These are phyloP conservation scores for Trematocara stigmaticum DNA, from an alignment of 2,113 vertebrate genomes.

Conservation along the genomic window DNA sequence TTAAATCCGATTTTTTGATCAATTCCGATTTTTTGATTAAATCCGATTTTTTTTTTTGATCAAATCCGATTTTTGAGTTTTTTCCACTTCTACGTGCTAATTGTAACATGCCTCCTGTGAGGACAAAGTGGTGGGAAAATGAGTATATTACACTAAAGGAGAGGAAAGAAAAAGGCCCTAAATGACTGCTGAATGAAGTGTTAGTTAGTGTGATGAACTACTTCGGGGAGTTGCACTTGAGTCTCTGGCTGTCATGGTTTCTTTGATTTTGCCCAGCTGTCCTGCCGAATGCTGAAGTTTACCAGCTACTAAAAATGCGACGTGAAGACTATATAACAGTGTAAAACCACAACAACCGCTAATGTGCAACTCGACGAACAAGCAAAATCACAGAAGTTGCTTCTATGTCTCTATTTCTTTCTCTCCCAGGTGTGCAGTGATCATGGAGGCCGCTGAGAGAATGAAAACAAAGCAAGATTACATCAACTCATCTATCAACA, in stretches of 20 bases:
- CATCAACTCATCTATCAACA: constrained; percentile 64
- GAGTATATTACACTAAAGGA: background rate
- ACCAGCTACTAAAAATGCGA: background rate
- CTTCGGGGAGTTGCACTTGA: background rate
- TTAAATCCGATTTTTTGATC: too few species aligned
- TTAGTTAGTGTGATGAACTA: constrained; percentile 17
- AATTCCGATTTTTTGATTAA: too few species aligned
- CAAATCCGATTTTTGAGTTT: too few species aligned
- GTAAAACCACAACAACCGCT: background rate
- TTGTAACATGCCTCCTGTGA: constrained; percentile 45
- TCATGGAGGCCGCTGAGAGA: constrained; percentile 68
- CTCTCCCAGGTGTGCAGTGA: constrained; percentile 63
- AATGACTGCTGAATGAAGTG: constrained; percentile 12
- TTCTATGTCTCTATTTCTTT: background rate
- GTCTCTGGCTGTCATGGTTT: background rate
- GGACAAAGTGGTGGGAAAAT: background rate
- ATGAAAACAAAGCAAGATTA: constrained; percentile 72
- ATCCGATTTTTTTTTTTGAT: too few species aligned
- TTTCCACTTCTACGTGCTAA: too few species aligned
- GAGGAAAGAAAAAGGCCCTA: background rate
- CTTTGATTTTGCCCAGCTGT: constrained; percentile 29
- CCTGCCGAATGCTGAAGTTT: background rate
- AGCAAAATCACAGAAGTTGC: background rate
- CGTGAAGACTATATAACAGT: background rate
- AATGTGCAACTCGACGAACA: background rate